A percentile compares a stretch with the other conserved stretches of the same genome.
Evolutionary conservation across 2,888 invertebrate species (phyloP).

Genomic region (Cephus spinipes): DNA sequence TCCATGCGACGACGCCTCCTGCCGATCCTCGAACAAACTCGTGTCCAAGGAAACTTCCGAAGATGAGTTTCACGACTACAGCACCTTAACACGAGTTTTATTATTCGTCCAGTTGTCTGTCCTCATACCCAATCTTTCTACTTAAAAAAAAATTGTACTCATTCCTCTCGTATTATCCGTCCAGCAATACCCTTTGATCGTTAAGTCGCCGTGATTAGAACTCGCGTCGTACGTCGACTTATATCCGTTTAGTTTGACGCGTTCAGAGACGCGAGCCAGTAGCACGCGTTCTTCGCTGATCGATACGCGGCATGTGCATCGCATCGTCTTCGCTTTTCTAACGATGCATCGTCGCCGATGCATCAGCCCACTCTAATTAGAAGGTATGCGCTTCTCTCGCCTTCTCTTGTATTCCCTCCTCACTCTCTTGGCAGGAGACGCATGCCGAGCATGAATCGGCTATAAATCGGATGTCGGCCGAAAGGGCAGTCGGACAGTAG

Average conservation of each 20-base stretch:
- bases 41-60: background rate
- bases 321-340: background rate
- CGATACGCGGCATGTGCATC: slow-evolving; percentile 3
- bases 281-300: background rate
- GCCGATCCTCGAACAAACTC: background rate
- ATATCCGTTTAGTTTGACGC: background rate
- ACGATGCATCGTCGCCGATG: background rate
- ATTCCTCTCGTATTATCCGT: background rate
- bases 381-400: slow-evolving; percentile 15
- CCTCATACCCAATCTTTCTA: background rate
- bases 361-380: background rate
- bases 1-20: slow-evolving; percentile 45
- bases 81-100: background rate
- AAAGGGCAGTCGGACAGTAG: slow-evolving; percentile 21
- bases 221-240: background rate
- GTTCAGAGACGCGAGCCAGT: background rate
- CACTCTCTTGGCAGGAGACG: background rate
- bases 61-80: background rate
- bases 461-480: slow-evolving; percentile 26
- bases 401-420: slow-evolving; percentile 18
- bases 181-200: background rate
- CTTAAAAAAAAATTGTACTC: background rate
- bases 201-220: background rate
- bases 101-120: background rate
- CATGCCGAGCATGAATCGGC: background rate